Evolutionary conservation across 2,113 vertebrate genomes (phyloP), one percentile per base, ranked within the genome.

Genomic region (Eulemur rufifrons): DNA sequence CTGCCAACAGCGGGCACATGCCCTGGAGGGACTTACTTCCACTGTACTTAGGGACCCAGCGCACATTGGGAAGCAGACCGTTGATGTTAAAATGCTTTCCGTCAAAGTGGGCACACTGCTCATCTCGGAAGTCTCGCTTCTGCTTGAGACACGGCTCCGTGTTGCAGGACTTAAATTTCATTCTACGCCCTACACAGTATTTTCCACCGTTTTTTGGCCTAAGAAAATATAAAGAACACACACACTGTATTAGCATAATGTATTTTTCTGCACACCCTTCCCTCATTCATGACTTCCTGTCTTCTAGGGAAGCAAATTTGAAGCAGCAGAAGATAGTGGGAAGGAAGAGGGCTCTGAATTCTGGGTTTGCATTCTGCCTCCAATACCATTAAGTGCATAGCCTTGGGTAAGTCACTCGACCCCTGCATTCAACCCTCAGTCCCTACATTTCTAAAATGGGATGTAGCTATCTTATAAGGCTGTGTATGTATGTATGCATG

Each of bases 21-120:
- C 1, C 45, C 6, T 0, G 0, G 15, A 3, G 7, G 23, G 80
- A 98, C 99, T 99, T 98, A 99, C 99, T 99, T 99, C 99, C 99
- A 17, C 99, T 99, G 98, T 99, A 99, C 78, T 99, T 99, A 90
- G 99, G 99, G 81, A 99, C 99, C 99, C 99, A 99, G 98, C 99
- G 99, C 96, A 99, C 99, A 0, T 99, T 99, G 0, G 99, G 99
- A 98, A 99, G 99, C 98, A 99, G 99, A 95, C 99, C 99, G 8
- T 99, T 99, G 98, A 99, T 99, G 98, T 99, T 99, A 89, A 99
- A 99, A 98, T 99, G 99, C 74, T 99, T 99, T 95, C 99, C 99
- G 0, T 99, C 99, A 0, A 99, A 99, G 50, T 99, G 98, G 0
- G 99, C 99, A 0, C 99, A 99, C 91, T 99, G 99, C 87, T 99